phyloP scores from a whole-genome alignment of 2,113 vertebrate species.

The Lathamus discolor region DNA sequence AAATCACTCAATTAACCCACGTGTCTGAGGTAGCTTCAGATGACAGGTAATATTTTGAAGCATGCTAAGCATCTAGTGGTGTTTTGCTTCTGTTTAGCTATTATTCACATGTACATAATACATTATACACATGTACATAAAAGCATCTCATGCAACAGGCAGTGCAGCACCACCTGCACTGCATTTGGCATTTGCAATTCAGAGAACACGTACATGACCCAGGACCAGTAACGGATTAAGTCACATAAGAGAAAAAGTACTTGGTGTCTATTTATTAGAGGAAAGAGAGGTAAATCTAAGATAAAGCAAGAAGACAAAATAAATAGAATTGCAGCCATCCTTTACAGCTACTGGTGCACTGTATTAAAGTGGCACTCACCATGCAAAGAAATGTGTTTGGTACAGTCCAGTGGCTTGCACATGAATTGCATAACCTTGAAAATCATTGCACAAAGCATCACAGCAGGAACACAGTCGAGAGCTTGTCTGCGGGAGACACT shows the following conservation, averaged over 20 bases:
- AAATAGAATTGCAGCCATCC: constrained; percentile 30
- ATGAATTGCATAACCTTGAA: constrained; percentile 44
- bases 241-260: background rate
- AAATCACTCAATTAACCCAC: background rate
- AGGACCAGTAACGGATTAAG: background rate
- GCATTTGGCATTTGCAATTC: background rate
- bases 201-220: background rate
- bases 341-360: constrained; percentile 24
- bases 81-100: background rate
- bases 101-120: no score
- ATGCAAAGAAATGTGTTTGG: constrained; percentile 17
- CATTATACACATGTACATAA: background rate
- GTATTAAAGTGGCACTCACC: constrained; percentile 13
- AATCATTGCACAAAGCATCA: constrained; percentile 24
- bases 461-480: constrained; percentile 17
- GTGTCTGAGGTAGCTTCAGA: background rate
- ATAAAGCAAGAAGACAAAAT: background rate
- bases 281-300: background rate
- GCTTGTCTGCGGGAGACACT: background rate
- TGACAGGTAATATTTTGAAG: background rate
- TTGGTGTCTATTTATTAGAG: background rate
- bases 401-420: constrained; percentile 30
- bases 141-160: constrained; percentile 2
- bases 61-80: background rate
- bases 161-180: background rate